Evolutionary conservation across 2,113 vertebrate species (phyloP).

Genomic region (Riparia riparia): DNA sequence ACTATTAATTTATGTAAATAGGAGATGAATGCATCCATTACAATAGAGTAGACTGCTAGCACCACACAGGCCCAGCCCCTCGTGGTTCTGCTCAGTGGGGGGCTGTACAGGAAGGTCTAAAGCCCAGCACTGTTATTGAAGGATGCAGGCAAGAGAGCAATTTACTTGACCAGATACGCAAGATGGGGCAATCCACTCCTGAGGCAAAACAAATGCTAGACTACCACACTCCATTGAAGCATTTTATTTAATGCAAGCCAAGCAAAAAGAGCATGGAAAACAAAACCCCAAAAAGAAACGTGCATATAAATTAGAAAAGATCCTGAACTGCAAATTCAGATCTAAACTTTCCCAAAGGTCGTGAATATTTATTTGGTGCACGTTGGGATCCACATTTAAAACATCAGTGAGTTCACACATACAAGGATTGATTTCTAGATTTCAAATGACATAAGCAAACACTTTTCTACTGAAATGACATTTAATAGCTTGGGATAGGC

Average conservation of each 20-base stretch:
- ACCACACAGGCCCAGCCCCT: background rate
- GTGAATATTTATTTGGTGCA: conserved; percentile 23
- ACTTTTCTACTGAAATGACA: background rate
- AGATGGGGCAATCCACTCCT: conserved; percentile 65
- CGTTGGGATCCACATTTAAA: background rate
- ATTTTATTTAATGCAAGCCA: conserved; percentile 68
- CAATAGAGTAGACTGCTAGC: conserved; percentile 23
- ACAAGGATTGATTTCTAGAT: background rate
- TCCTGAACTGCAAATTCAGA: background rate
- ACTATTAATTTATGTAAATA: conserved; percentile 79
- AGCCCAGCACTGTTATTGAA: conserved; percentile 14
- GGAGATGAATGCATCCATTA: conserved; percentile 47
- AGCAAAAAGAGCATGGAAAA: conserved; percentile 60
- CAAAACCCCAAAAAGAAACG: conserved; percentile 1
- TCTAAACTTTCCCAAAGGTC: background rate
- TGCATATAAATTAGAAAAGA: conserved; percentile 42
- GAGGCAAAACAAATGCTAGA: conserved; percentile 72
- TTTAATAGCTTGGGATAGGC: background rate
- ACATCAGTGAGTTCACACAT: background rate
- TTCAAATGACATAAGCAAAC: background rate
- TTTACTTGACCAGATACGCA: conserved; percentile 69
- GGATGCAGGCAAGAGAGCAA: conserved; percentile 58
- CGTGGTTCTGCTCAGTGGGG: conserved; percentile 27
- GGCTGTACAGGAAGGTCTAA: conserved; percentile 20
- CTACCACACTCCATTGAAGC: conserved; percentile 66